These are phyloP conservation scores for Novumbra hubbsi DNA, from an alignment of 2,797 vertebrate genomes.

Conservation along the genomic window DNA sequence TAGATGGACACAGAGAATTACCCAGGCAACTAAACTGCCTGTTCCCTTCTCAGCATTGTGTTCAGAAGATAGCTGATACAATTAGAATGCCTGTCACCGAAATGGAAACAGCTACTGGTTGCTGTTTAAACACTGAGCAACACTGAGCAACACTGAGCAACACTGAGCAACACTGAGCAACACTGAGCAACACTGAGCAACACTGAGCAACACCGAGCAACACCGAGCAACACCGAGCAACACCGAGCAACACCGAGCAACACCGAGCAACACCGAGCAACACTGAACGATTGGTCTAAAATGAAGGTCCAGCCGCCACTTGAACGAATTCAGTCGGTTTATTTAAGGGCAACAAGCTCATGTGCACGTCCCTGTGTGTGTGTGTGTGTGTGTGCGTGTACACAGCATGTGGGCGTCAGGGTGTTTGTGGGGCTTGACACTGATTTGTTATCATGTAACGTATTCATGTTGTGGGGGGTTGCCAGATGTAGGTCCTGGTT, in stretches of 20 bases:
- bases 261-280: constrained; percentile 9
- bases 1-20: constrained; percentile 12
- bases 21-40: constrained; percentile 12
- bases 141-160: constrained; percentile 9
- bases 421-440: too few species aligned
- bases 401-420: too few species aligned
- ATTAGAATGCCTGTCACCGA: constrained; percentile 20
- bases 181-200: constrained; percentile 5
- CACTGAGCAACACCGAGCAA: too few species aligned
- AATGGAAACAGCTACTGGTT: background rate
- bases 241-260: constrained; percentile 3
- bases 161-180: constrained; percentile 5
- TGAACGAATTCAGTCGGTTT: constrained; percentile 7
- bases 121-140: constrained; percentile 6
- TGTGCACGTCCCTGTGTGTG: background rate
- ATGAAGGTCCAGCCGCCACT: constrained; percentile 33
- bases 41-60: constrained; percentile 19
- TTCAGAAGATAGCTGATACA: constrained; percentile 9
- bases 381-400: background rate
- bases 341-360: background rate
- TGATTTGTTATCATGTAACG: too few species aligned
- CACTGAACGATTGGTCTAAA: too few species aligned
- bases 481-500: too few species aligned
- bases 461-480: too few species aligned
- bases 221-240: too few species aligned